These are phyloP conservation scores for Drosophila miranda DNA, from an alignment of 1,140 invertebrate species.

Conservation along the genomic window DNA sequence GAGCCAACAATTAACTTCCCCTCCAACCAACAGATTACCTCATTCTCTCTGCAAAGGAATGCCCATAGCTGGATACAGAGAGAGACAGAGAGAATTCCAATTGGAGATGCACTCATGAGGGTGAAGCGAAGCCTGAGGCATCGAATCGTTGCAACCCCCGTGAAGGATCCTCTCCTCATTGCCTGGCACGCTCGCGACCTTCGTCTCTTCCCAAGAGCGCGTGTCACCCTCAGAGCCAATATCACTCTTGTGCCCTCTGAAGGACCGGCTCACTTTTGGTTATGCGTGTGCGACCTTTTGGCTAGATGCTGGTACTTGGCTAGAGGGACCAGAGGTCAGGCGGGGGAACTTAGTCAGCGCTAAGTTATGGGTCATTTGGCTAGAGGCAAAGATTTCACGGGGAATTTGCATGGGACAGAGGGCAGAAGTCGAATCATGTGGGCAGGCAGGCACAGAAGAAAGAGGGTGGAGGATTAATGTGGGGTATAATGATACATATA, in stretches of 20 bases:
- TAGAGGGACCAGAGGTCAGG: neutral
- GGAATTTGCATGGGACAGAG: conserved; percentile 27
- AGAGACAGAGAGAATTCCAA: conserved; percentile 26
- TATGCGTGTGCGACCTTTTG: conserved; percentile 68
- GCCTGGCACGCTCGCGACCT: conserved; percentile 51
- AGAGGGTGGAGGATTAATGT: conserved; percentile 11
- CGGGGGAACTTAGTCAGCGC: conserved; percentile 32
- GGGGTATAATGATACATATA: neutral
- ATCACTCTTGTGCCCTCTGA: conserved; percentile 18
- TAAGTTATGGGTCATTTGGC: conserved; percentile 45
- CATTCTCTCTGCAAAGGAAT: conserved; percentile 18
- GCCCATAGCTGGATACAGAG: neutral
- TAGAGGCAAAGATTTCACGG: conserved; percentile 51
- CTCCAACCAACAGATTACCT: conserved; percentile 9
- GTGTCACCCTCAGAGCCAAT: conserved; percentile 46
- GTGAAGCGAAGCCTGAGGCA: conserved; percentile 14
- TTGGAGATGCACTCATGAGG: conserved; percentile 55
- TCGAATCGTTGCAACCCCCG: conserved; percentile 29
- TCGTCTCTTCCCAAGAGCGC: conserved; percentile 46
- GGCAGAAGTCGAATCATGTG: conserved; percentile 29
- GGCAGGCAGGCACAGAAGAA: conserved; percentile 13
- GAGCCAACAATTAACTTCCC: conserved; percentile 27
- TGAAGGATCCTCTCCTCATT: conserved; percentile 17
- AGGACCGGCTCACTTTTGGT: conserved; percentile 32
- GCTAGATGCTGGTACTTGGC: conserved; percentile 68